Evolutionary conservation across 2,797 vertebrate species (phyloP), one percentile per base, ranked within the genome.

Genomic region (Acanthopagrus latus): DNA sequence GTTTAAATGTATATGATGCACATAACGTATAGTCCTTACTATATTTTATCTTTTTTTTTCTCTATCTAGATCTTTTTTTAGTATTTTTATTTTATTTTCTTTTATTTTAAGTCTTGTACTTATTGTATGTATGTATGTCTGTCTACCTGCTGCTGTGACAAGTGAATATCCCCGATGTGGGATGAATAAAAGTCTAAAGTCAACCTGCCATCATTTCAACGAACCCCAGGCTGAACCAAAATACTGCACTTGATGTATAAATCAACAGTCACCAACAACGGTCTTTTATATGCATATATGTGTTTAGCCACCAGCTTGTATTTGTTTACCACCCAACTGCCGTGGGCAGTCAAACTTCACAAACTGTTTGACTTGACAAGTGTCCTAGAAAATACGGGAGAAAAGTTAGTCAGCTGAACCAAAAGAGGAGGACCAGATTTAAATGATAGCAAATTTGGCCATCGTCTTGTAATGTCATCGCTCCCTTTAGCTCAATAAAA

Each of bases 401-500:
- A 69, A 47, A 50, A n/a, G 14, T 20, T 23, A 17, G 5, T 46
- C 3, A 18, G 33, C 12, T 44, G 41, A 71, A 25, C 17, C 17
- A 23, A 57, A 66, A 47, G 8, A 70, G 43, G 43, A 63, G 41
- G 14, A 8, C 20, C 33, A 20, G 33, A 3, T 23, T 62, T 16
- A 48, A 33, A 50, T 38, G 9, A 41, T 20, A 47, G 20, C 3
- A 70, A 43, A 58, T 41, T 17, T 67, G 20, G 7, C 20, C 57
- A 63, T 44, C 56, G 66, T n/a, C 20, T 54, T 69, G 4, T 59
- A 20, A 29, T 18, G 21, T 38, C 52, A 68, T 59, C 57, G 1
- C 27, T 80, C 51, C 62, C 43, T 27, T 20, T 13, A 7, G 57
- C 48, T 48, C 20, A 20, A 17, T 76, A 38, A 73, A 73, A 23